Evolutionary conservation across 2,797 vertebrate genomes (phyloP).

Genomic region (Alectoris magna): DNA sequence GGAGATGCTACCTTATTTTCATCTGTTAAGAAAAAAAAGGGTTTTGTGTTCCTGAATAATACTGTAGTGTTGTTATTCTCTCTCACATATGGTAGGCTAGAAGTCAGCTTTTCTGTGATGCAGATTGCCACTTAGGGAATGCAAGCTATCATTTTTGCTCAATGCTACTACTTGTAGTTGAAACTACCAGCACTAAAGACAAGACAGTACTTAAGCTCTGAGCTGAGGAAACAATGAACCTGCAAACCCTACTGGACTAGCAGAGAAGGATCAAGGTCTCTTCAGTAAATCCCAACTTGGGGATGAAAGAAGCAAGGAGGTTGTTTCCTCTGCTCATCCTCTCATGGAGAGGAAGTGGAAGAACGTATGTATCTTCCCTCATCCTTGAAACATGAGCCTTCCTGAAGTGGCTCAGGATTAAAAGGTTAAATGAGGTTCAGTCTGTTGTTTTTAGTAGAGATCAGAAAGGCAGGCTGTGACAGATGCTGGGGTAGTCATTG

Average conservation of each 20-base stretch:
- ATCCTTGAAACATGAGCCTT: not conserved
- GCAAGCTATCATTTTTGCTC: not conserved
- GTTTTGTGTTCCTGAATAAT: not conserved
- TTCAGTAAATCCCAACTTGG: not conserved
- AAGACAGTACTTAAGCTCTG: not conserved
- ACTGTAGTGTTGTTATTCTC: not conserved
- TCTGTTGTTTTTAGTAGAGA: not conserved
- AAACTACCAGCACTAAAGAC: not conserved
- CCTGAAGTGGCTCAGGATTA: not conserved
- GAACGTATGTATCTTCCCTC: not conserved
- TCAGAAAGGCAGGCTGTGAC: not conserved
- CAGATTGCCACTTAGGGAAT: not conserved
- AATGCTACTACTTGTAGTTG: not conserved
- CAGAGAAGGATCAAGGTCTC: not conserved
- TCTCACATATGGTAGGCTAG: not conserved
- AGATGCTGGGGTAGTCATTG: not conserved
- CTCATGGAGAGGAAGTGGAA: not conserved
- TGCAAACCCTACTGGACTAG: not conserved
- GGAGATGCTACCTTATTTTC: not conserved
- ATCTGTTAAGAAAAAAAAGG: not conserved
- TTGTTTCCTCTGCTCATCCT: not conserved
- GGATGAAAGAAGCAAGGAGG: not conserved
- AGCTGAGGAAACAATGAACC: not conserved
- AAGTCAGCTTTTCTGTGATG: not conserved
- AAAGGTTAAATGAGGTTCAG: not conserved